Base-by-base conservation (phyloP, 2,113 vertebrate species). In the Lophius piscatorius region DNA sequence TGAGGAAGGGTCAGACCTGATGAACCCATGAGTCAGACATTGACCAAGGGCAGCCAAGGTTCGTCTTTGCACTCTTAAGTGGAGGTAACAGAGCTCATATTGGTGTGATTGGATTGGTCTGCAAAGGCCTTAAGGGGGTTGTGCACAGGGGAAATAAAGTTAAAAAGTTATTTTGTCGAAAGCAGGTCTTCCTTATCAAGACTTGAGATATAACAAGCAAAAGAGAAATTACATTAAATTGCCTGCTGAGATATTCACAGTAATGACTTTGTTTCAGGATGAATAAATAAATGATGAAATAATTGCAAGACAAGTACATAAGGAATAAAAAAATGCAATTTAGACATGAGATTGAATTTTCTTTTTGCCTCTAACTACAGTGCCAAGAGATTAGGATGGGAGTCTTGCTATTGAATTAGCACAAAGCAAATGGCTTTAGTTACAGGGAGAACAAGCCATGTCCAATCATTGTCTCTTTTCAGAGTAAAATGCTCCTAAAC, bases 381-480 rank as follows among this genome's bases (percentile, higher is more conserved):
- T 58, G 39, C 41, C 54, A 10, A 51, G 50, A 76, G 52, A 80
- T 69, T 56, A 55, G 38, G 46, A 31, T 38, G 40, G 65, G 48
- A 74, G 80, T 68, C 56, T 10, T 40, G 36, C 50, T 54, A 84
- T 72, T 82, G 47, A 76, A 80, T 82, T 80, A 67, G 63, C 7
- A n/a, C 54, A 70, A 51, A 76, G 64, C 23, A 48, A 82, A 77
- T 74, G 73, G 50, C 56, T 80, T 74, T 69, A 63, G 77, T 71
- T 69, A 70, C 68, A 70, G 23, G 49, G 72, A 76, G 63, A 61
- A 75, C 61, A 62, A 76, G 50, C 67, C 17, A 22, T 51, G 60
- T 73, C 79, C 64, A 80, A 81, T 84, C 62, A 81, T 70, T 58
- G 74, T 78, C 65, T 63, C 46, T 40, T 64, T 51, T 64, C 47